Evolutionary conservation across 2,113 vertebrate species (phyloP), one percentile per base, ranked within the genome.

Genomic region (Anhinga anhinga): DNA sequence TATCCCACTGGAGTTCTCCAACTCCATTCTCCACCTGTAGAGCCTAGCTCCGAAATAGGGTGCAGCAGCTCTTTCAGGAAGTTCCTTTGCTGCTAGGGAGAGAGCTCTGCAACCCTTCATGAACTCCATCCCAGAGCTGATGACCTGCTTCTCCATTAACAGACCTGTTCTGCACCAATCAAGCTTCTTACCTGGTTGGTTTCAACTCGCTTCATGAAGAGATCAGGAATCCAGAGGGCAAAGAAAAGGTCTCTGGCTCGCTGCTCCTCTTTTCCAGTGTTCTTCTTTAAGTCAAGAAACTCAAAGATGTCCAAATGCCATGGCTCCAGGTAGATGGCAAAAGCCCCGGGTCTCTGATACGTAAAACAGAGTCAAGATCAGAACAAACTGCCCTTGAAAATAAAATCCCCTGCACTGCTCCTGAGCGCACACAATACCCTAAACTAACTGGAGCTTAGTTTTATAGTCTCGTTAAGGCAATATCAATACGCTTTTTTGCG

Each of bases 181-280:
- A 6, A 34, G 56, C 47, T 52, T 25, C 93, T 97, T 32, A 99
- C 99, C 98, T 98, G 98, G 98, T 99, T 99, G 90, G 97, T 99
- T 96, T 99, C 99, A 36, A 99, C 99, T 55, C 99, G 96, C 84
- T 99, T 99, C 99, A 99, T 99, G 92, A 99, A 99, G 88, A 99
- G 99, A 95, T 99, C 99, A 3, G 99, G 99, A 89, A 99, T 99
- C 99, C 99, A 99, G 92, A 99, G 97, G 5, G 98, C 99, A 12
- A 99, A 99, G 98, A 99, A 99, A 70, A 99, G 98, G 95, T 99
- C 99, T 52, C 99, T 98, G 36, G 99, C 99, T 79, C 99, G 98
- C 95, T 99, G 99, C 79, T 99, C 99, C 69, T 99, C 99, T 77
- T 99, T 99, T 36, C 99, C 99, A 0, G 99, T 99, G 97, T 99